A percentile compares a stretch with the other conserved stretches of the same genome.
Conservation (phyloP, 2,113 vertebrate species). For the Tenebrosternarchus preto region DNA sequence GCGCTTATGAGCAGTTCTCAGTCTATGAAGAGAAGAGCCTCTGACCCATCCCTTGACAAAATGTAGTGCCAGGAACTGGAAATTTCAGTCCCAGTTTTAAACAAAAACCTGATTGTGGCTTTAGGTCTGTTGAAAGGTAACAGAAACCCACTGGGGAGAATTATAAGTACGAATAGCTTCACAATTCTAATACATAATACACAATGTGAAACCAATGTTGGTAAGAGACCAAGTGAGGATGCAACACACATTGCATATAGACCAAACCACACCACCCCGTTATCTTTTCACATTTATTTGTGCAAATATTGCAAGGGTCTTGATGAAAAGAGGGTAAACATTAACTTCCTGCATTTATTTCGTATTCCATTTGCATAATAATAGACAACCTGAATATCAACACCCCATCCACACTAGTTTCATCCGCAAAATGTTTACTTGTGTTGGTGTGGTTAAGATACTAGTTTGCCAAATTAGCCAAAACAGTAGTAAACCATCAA, state of each 20-base stretch:
- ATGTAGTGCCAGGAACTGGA: too few species aligned
- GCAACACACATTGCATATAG: neutral
- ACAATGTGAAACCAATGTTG: neutral
- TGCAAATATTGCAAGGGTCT: slow-evolving; percentile 60
- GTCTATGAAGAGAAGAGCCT: too few species aligned
- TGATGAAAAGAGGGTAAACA: slow-evolving; percentile 47
- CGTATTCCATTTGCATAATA: slow-evolving; percentile 59
- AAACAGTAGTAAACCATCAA: neutral
- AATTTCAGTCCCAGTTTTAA: too few species aligned
- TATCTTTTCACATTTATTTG: slow-evolving; percentile 52
- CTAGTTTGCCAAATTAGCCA: neutral
- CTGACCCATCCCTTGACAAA: too few species aligned
- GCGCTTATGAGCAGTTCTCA: too few species aligned
- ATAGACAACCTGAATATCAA: slow-evolving; percentile 28
- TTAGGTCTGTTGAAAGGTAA: too few species aligned
- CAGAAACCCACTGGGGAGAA: too few species aligned
- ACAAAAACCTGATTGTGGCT: too few species aligned
- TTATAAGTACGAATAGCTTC: neutral
- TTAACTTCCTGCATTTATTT: slow-evolving; percentile 23
- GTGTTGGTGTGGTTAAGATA: slow-evolving; percentile 29
- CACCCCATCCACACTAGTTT: slow-evolving; percentile 15
- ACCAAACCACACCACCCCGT: slow-evolving; percentile 14
- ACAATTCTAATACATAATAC: neutral
- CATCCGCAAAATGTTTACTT: neutral
- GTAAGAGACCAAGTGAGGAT: neutral